Conservation (phyloP, 2,888 invertebrate species). For the Agrotis segetum region DNA sequence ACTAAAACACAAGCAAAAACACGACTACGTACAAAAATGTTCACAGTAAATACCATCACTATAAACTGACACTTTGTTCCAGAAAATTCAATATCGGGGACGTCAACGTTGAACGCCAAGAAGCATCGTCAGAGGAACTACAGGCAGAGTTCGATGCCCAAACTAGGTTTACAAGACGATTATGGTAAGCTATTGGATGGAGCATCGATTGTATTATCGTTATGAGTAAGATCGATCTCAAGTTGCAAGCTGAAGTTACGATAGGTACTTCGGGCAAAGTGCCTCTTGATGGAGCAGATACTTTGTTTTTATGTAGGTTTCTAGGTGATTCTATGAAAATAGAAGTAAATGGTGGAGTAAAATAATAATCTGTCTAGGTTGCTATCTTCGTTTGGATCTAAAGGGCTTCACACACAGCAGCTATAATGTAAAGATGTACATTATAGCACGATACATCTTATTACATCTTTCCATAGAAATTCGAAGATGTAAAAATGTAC, state of each 20-base stretch:
- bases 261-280: constrained; percentile 22
- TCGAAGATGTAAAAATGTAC: too few species aligned
- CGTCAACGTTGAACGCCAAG: constrained; percentile 87
- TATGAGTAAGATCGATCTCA: constrained; percentile 44
- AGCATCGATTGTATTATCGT: constrained; percentile 50
- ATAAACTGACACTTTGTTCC: constrained; percentile 70
- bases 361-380: too few species aligned
- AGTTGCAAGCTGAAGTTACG: constrained; percentile 39
- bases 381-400: too few species aligned
- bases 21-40: constrained; percentile 26
- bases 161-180: constrained; percentile 87
- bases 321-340: not conserved
- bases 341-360: too few species aligned
- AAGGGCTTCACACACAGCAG: too few species aligned
- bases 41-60: constrained; percentile 33
- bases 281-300: constrained; percentile 9
- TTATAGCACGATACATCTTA: too few species aligned
- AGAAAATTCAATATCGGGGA: constrained; percentile 89
- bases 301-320: not conserved
- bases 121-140: constrained; percentile 87
- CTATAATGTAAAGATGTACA: too few species aligned
- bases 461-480: too few species aligned
- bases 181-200: constrained; percentile 79
- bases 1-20: not conserved
- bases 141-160: constrained; percentile 90